Percentiles rank a stretch among this genome's conserved stretches.
Evolutionary conservation across 2,888 invertebrate genomes (phyloP).

Genomic region (Protodeltote pygarga): DNA sequence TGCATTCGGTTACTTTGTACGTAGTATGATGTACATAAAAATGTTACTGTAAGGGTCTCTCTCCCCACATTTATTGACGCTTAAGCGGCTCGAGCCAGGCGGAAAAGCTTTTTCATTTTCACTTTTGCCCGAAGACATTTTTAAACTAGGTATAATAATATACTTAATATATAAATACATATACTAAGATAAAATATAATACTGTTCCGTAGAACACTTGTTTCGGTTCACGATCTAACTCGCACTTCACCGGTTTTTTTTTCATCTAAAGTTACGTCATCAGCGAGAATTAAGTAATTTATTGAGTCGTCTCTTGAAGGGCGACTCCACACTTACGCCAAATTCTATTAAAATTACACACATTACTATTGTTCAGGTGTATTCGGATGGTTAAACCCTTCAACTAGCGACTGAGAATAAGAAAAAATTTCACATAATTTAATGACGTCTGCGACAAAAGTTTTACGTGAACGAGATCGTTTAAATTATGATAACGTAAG

Average conservation of each 20-base stretch:
- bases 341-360: slow-evolving; percentile 42
- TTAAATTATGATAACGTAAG: slow-evolving; percentile 48
- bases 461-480: slow-evolving; percentile 39
- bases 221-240: no score
- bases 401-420: slow-evolving; percentile 20
- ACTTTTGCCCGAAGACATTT: no score
- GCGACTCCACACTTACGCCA: slow-evolving; percentile 29
- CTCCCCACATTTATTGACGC: no score
- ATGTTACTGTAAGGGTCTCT: not conserved
- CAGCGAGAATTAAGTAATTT: slow-evolving; percentile 28
- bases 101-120: no score
- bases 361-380: slow-evolving; percentile 45
- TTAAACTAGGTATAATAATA: no score
- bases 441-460: slow-evolving; percentile 43
- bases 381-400: slow-evolving; percentile 29
- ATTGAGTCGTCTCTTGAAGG: slow-evolving; percentile 30
- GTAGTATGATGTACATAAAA: not conserved
- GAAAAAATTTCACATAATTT: slow-evolving; percentile 44
- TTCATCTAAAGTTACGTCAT: slow-evolving; percentile 11
- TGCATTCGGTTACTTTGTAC: not conserved
- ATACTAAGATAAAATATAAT: no score
- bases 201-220: no score
- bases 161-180: no score
- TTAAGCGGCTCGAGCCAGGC: no score
- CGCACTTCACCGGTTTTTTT: no score